Base-by-base conservation (phyloP, 2,113 vertebrate species). In the Dipodomys stephensi region DNA sequence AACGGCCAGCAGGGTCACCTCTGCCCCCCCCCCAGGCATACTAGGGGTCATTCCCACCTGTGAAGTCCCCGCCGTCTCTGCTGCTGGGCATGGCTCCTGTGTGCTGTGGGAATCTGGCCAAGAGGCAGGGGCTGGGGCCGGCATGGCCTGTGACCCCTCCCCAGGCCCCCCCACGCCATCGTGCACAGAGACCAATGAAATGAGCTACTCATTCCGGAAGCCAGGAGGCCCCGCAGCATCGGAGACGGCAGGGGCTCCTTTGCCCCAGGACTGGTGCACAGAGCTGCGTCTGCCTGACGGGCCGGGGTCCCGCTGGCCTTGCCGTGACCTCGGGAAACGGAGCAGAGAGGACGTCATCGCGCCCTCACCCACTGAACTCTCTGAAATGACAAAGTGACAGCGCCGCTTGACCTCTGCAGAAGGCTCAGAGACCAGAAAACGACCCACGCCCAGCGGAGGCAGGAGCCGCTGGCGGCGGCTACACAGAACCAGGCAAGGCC, bases 401-500 rank as follows among this genome's bases (percentile, higher is more conserved):
- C 69, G 85, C 25, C 12, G 79, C 6, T 0, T 62, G 90, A 94
- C 76, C 69, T 62, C 87, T 57, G 67, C 60, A 80, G 89, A 83
- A 67, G 44, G 67, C 39, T 39, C 39, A 39, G 39, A 72, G 60
- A 22, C 60, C 9, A 28, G 82, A 35, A 35, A 85, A 28, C 8
- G 62, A 18, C 77, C 77, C 93, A 28, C 71, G 0, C 93, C 89
- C 72, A 57, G 84, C 32, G 2, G 15, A 85, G 90, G 96, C 95
- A 84, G 83, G 94, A 82, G 88, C 82, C 95, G 1, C 1, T 20
- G 20, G 27, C 87, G 87, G 94, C 97, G 93, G 84, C 88, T 95
- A 82, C 86, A 10, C 87, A 60, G 91, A 88, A 83, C 60, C 97
- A 95, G 97, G 96, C 60, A 87, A 95, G 96, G 91, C 93, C 96